Conservation (phyloP, 2,888 invertebrate species). For the Rhorus exstirpatorius region DNA sequence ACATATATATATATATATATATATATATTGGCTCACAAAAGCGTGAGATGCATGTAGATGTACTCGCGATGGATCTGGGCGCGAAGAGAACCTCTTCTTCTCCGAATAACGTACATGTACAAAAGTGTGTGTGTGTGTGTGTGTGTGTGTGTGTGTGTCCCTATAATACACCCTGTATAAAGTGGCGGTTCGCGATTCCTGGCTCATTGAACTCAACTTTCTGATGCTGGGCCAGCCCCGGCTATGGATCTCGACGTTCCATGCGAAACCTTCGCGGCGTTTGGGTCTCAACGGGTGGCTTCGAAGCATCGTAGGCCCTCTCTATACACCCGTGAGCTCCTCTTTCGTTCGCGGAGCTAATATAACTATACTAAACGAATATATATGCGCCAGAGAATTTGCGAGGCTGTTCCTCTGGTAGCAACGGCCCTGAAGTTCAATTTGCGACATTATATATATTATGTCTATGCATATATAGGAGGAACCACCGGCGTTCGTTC, state of each 20-base stretch:
- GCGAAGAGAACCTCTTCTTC: slow-evolving; percentile 65
- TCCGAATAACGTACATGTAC: slow-evolving; percentile 58
- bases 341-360: slow-evolving; percentile 24
- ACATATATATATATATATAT: slow-evolving; percentile 22
- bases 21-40: slow-evolving; percentile 37
- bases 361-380: no score
- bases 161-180: slow-evolving; percentile 24
- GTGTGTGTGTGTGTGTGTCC: no score
- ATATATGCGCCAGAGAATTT: slow-evolving; percentile 34
- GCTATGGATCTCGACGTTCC: slow-evolving; percentile 41
- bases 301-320: slow-evolving; percentile 42
- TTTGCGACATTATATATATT: slow-evolving; percentile 62
- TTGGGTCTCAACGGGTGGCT: slow-evolving; percentile 65
- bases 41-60: slow-evolving; percentile 54
- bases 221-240: slow-evolving; percentile 49
- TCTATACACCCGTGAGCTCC: slow-evolving; percentile 21
- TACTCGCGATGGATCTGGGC: slow-evolving; percentile 55
- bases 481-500: slow-evolving; percentile 45
- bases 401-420: slow-evolving; percentile 48
- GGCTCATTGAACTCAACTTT: slow-evolving; percentile 68
- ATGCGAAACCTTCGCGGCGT: slow-evolving; percentile 56
- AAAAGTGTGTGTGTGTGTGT: slow-evolving; percentile 18
- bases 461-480: no score
- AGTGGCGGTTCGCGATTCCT: slow-evolving; percentile 47
- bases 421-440: slow-evolving; percentile 68